A percentile compares a stretch with the other conserved stretches of the same genome.
phyloP scores from a whole-genome alignment of 2,888 invertebrate genomes.

The Hydriomena furcata region DNA sequence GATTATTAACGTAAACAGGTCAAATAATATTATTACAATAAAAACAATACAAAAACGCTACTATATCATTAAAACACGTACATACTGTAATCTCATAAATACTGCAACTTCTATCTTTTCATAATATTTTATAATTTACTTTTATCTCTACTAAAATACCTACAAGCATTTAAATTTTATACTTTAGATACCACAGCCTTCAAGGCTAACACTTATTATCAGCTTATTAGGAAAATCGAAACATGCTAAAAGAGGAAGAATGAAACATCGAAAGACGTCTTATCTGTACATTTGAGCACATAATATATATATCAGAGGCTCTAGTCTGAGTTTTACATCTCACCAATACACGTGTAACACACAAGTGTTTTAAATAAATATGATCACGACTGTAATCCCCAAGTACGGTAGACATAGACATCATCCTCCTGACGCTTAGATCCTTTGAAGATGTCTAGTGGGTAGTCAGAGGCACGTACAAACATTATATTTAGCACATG shows the following conservation, averaged over 20 bases:
- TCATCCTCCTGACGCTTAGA: too few species aligned
- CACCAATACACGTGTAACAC: too few species aligned
- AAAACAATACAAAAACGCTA: too few species aligned
- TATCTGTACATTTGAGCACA: conserved; percentile 77
- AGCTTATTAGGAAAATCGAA: conserved; percentile 48
- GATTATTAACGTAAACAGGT: too few species aligned
- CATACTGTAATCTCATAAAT: background rate
- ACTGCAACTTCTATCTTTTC: background rate
- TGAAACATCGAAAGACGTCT: conserved; percentile 51
- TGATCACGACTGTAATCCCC: too few species aligned
- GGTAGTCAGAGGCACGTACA: too few species aligned
- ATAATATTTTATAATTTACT: conserved; percentile 8
- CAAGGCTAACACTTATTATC: conserved; percentile 64
- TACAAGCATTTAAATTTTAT: conserved; percentile 33
- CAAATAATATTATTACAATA: too few species aligned
- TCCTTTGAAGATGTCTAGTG: too few species aligned
- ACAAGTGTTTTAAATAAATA: too few species aligned
- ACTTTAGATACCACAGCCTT: conserved; percentile 66
- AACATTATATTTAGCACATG: too few species aligned
- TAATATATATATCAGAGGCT: conserved; percentile 21
- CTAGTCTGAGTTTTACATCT: conserved; percentile 1
- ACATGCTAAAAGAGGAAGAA: conserved; percentile 56
- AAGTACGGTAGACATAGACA: too few species aligned
- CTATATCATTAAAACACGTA: too few species aligned
- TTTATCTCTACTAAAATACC: conserved; percentile 31